Evolutionary conservation across 2,113 vertebrate species (phyloP).

Genomic region (Eolophus roseicapilla): DNA sequence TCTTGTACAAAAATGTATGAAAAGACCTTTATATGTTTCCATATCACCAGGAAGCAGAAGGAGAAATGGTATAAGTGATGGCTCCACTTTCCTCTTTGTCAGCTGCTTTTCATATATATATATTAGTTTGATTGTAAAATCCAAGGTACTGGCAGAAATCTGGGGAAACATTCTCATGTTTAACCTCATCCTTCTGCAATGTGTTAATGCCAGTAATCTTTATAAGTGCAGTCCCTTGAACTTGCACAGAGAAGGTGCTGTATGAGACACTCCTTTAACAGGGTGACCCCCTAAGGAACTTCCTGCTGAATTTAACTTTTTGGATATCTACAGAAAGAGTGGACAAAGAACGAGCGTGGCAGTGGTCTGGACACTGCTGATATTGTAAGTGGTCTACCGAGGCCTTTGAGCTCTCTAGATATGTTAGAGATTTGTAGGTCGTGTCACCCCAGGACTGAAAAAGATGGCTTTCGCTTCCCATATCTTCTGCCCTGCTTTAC

Average conservation of each 20-base stretch:
- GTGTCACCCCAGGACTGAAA: background rate
- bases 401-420: background rate
- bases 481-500: background rate
- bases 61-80: background rate
- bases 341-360: background rate
- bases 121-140: background rate
- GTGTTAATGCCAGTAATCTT: background rate
- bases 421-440: background rate
- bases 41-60: background rate
- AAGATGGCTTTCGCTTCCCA: background rate
- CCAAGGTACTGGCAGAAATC: background rate
- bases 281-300: accelerated
- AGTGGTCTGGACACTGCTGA: background rate
- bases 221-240: background rate
- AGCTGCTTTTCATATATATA: background rate
- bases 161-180: background rate
- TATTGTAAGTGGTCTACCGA: background rate
- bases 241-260: background rate
- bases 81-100: background rate
- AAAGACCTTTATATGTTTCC: background rate
- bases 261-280: accelerated
- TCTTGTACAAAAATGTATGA: background rate
- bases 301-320: background rate
- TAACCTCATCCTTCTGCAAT: background rate
- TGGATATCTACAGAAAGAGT: background rate